Base-by-base conservation (phyloP, 2,113 vertebrate genomes). In the Cygnus buccinator region DNA sequence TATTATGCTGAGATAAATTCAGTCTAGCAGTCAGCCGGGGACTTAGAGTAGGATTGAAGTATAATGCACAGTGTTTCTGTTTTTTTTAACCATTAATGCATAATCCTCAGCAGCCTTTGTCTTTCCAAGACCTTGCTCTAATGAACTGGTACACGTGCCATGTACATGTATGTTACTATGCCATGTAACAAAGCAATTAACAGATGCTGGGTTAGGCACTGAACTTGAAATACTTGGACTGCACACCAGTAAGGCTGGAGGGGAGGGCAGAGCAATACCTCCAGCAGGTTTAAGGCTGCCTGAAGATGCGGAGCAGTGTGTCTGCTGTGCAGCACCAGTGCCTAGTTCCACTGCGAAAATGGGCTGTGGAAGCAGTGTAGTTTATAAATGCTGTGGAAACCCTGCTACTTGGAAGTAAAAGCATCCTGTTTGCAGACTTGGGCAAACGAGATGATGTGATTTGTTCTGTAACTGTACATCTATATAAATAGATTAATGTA, bases 51-150 rank as follows among this genome's bases (percentile, higher is more conserved):
- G 41, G 46, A 13, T 48, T 85, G 58, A 65, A 70, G 35, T 33
- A 4, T 5, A 14, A 16, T 26, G 8, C 1, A 1, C 16, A 39
- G 14, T 23, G 12, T 1, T 0, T 29, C 12, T 28, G 8, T 15
- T 54, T 28, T 15, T 37, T 54, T 22, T 55, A 63, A 33, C 7
- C 4, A 33, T 63, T 46, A 75, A 26, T 43, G 58, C 79, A 48
- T 13, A 63, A 76, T 46, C 7, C 8, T 68, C 23, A 48, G 25
- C n/a, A 67, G 25, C 33, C 67, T 68, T 65, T 68, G 29, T 68
- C 28, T 74, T 66, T 61, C 33, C 43, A 35, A 83, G 13, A 20
- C 13, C 29, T 95, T 88, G 4, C 21, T 84, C 1, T 4, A 72
- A 58, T 43, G 71, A 89, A 37, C 11, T 62, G 14, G 35, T 50